Evolutionary conservation across 2,797 vertebrate genomes (phyloP).

Genomic region (Malurus leucopterus): DNA sequence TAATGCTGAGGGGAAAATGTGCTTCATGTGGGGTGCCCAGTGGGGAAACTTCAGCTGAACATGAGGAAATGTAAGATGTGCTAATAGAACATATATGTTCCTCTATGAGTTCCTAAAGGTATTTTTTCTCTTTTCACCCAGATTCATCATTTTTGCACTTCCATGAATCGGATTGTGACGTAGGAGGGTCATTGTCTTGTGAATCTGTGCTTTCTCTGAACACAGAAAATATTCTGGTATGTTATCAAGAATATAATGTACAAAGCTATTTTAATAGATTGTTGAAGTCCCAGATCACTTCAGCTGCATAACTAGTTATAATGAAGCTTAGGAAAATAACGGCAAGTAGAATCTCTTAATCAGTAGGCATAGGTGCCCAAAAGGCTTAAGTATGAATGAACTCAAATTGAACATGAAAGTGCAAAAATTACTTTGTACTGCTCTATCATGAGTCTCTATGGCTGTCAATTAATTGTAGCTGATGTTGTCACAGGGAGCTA

Average conservation of each 20-base stretch:
- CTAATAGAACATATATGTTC: neutral
- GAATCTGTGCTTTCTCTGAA: conserved; percentile 90
- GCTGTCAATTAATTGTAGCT: neutral
- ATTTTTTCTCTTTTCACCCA: conserved; percentile 58
- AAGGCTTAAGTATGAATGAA: neutral
- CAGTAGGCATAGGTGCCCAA: neutral
- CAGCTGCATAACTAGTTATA: neutral
- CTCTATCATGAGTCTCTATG: neutral
- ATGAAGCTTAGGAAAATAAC: neutral
- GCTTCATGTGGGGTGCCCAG: neutral
- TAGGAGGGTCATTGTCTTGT: conserved; percentile 84
- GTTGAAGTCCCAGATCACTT: neutral
- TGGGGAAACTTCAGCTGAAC: neutral
- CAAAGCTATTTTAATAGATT: neutral
- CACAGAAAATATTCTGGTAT: conserved; percentile 94
- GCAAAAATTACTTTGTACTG: neutral
- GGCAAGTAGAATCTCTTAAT: neutral
- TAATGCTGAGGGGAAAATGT: neutral
- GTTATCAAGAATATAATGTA: neutral
- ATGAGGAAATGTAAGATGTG: neutral
- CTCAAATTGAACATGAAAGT: neutral
- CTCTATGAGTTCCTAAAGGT: neutral
- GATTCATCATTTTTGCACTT: conserved; percentile 89
- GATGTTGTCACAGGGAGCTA: neutral
- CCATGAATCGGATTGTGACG: conserved; percentile 88